These are phyloP conservation scores for Stictocephala bisonia DNA, from an alignment of 2,888 invertebrate species.

Conservation along the genomic window DNA sequence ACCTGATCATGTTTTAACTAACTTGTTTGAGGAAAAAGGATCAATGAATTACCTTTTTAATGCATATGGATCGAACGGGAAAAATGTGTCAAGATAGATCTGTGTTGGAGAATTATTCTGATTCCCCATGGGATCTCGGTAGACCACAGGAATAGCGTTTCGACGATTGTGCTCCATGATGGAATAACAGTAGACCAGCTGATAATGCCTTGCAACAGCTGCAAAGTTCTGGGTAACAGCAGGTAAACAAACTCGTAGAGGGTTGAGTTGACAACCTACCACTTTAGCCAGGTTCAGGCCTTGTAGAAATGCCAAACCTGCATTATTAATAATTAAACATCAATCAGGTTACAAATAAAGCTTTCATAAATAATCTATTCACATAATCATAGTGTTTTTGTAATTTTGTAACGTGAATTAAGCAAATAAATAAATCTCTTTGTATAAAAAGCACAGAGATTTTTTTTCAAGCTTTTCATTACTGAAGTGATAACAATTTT, in stretches of 20 bases:
- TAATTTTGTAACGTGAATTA: no score
- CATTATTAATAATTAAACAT: no score
- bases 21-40: no score
- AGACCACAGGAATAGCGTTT: conserved; percentile 70
- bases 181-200: conserved; percentile 92
- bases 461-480: no score
- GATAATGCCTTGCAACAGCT: conserved; percentile 83
- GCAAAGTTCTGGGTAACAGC: conserved; percentile 85
- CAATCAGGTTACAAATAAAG: background rate
- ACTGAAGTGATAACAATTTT: no score
- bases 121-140: conserved; percentile 67
- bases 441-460: no score
- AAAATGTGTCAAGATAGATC: conserved; percentile 77
- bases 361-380: background rate
- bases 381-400: no score
- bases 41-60: conserved; percentile 76
- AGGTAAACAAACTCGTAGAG: conserved; percentile 82
- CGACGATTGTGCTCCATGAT: conserved; percentile 87
- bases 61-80: conserved; percentile 92
- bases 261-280: conserved; percentile 88
- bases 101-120: conserved; percentile 59
- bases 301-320: conserved; percentile 83
- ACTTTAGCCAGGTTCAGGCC: conserved; percentile 87
- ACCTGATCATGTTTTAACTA: no score
- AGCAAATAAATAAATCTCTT: no score